Evolutionary conservation across 1,140 invertebrate species (phyloP).

Genomic region (Anastatus disparis): DNA sequence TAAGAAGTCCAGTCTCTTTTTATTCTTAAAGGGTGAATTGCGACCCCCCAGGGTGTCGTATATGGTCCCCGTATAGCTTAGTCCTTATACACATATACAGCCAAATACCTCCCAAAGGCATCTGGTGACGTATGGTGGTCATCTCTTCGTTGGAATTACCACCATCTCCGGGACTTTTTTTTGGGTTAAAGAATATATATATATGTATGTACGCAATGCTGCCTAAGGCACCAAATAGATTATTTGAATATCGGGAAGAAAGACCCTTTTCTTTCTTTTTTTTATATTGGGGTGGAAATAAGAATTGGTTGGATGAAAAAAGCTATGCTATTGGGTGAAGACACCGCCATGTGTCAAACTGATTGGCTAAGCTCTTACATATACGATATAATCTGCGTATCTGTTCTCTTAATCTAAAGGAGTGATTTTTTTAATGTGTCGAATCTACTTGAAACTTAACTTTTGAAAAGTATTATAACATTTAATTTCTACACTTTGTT

Average conservation of each 20-base stretch:
- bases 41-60: slow-evolving; percentile 61
- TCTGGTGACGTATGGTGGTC: slow-evolving; percentile 59
- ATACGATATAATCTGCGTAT: too few species aligned
- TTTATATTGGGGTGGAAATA: too few species aligned
- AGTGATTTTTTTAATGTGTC: too few species aligned
- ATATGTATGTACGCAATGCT: not conserved
- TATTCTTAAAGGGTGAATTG: slow-evolving; percentile 55
- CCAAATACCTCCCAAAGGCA: not conserved
- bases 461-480: too few species aligned
- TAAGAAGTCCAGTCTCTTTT: not conserved
- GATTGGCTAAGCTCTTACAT: too few species aligned
- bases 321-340: too few species aligned
- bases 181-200: not conserved
- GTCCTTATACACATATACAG: slow-evolving; percentile 19
- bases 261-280: too few species aligned
- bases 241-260: slow-evolving; percentile 58
- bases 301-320: too few species aligned
- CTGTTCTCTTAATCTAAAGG: too few species aligned
- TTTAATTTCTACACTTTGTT: too few species aligned
- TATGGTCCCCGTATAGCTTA: slow-evolving; percentile 50
- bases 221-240: slow-evolving; percentile 47
- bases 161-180: not conserved
- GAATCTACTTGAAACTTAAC: too few species aligned
- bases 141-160: slow-evolving; percentile 56
- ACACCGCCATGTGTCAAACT: too few species aligned